These are phyloP conservation scores for Drosophila seguyi DNA, from an alignment of 1,140 invertebrate genomes.

Conservation along the genomic window DNA sequence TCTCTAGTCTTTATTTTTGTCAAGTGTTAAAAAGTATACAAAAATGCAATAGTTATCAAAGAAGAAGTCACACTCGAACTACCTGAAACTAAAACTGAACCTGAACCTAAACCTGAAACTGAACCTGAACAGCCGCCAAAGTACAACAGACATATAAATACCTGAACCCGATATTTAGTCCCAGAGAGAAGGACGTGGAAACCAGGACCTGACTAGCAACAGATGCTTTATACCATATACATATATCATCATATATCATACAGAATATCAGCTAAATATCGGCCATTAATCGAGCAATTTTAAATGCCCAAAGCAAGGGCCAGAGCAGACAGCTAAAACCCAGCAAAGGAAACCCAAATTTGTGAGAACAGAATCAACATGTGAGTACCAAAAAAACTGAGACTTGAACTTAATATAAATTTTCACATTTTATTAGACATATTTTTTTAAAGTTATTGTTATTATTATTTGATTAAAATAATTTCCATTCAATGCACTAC, in stretches of 20 bases:
- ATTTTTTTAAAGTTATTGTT: not conserved
- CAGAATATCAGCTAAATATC: constrained; percentile 1
- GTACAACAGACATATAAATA: constrained; percentile 7
- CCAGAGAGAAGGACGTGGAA: not conserved
- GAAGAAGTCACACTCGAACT: constrained; percentile 9
- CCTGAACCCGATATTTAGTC: not conserved
- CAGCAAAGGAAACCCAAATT: not conserved
- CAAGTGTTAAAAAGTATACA: not conserved
- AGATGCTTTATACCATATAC: constrained; percentile 23
- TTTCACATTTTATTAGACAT: not conserved
- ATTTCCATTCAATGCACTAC: constrained; percentile 19
- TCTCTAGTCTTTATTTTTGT: constrained; percentile 12
- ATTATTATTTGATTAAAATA: not conserved
- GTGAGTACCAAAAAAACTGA: constrained; percentile 2
- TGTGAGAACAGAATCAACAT: constrained; percentile 14
- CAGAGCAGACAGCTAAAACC: constrained; percentile 3
- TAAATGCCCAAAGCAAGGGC: constrained; percentile 16
- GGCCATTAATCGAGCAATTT: not conserved
- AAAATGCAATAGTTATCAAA: constrained; percentile 33
- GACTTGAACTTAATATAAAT: no score
- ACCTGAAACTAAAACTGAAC: constrained; percentile 17
- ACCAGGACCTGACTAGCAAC: constrained; percentile 2
- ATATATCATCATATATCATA: not conserved
- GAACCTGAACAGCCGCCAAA: not conserved
- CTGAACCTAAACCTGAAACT: not conserved